Percentiles rank a stretch among this genome's conserved stretches.
Conservation (phyloP, 2,797 vertebrate genomes). For the Parambassis ranga region DNA sequence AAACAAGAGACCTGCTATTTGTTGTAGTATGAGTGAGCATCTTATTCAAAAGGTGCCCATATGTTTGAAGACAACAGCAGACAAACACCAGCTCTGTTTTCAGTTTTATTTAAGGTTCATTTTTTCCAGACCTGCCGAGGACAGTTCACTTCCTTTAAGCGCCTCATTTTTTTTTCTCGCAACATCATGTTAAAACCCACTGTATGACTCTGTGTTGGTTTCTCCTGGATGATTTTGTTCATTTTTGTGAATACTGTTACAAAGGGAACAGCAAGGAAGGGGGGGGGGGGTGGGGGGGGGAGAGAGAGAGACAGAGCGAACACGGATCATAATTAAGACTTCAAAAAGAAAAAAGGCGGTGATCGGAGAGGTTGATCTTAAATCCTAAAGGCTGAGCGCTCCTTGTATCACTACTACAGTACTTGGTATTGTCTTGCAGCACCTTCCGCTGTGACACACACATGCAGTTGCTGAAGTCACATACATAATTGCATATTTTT, state of each 20-base stretch:
- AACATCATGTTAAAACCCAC: slow-evolving; percentile 87
- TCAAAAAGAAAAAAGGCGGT: slow-evolving; percentile 62
- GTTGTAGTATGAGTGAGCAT: no score
- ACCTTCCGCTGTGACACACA: slow-evolving; percentile 53
- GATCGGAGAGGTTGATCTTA: slow-evolving; percentile 53
- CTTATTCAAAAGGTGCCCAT: no score
- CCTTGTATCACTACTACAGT: slow-evolving; percentile 61
- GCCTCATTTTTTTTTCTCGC: slow-evolving; percentile 82
- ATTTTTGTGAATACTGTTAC: slow-evolving; percentile 84
- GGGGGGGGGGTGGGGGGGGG: neutral
- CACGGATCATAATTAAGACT: slow-evolving; percentile 76
- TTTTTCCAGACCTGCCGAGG: slow-evolving; percentile 98
- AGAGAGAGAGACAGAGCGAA: slow-evolving; percentile 55
- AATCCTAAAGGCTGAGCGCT: slow-evolving; percentile 58
- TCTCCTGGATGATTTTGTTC: slow-evolving; percentile 80
- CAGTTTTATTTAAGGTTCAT: slow-evolving; percentile 99
- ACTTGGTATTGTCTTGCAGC: slow-evolving; percentile 66
- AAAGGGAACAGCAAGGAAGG: slow-evolving; percentile 66
- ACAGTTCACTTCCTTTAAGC: slow-evolving; percentile 96
- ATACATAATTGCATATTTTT: slow-evolving; percentile 67
- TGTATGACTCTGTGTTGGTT: slow-evolving; percentile 73
- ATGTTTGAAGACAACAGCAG: slow-evolving; percentile 54
- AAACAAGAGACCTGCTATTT: no score
- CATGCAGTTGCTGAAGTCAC: slow-evolving; percentile 59
- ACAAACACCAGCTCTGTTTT: slow-evolving; percentile 83